phyloP scores from a whole-genome alignment of 2,113 vertebrate species.

The Raja brachyura region DNA sequence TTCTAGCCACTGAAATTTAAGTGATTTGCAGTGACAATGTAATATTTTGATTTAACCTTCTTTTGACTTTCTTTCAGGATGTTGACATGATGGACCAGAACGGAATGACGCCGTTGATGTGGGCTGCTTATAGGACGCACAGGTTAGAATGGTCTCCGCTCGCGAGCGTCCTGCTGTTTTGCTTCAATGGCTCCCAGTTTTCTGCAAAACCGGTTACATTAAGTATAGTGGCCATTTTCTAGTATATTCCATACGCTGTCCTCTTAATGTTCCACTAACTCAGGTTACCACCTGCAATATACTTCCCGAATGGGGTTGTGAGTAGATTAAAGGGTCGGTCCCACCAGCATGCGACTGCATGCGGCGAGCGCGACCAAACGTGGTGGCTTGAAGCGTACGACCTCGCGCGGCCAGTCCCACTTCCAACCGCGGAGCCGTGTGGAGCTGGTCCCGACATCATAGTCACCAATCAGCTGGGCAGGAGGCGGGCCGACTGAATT shows the following conservation, averaged over 20 bases:
- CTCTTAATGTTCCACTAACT: neutral
- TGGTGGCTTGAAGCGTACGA: too few relatives aligned
- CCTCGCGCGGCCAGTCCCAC: too few relatives aligned
- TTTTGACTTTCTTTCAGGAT: constrained; percentile 62
- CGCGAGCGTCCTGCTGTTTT: neutral
- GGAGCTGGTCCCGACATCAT: too few relatives aligned
- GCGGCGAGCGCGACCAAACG: too few relatives aligned
- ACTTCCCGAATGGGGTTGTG: neutral
- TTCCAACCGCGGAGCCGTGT: too few relatives aligned
- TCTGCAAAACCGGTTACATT: neutral
- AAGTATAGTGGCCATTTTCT: neutral
- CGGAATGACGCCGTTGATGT: constrained; percentile 98
- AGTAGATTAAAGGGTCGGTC: too few relatives aligned
- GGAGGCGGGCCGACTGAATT: too few relatives aligned
- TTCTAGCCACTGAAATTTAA: neutral
- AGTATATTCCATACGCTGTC: neutral
- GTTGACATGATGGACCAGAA: constrained; percentile 99
- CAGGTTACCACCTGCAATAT: neutral
- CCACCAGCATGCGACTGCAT: too few relatives aligned
- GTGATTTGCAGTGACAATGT: neutral
- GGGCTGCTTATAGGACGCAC: constrained; percentile 96
- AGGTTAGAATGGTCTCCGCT: constrained; percentile 61
- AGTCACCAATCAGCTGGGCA: too few relatives aligned
- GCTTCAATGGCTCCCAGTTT: neutral
- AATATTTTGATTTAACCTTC: neutral